Evolutionary conservation across 1,140 invertebrate genomes (phyloP).

Genomic region (Drosophila teissieri): DNA sequence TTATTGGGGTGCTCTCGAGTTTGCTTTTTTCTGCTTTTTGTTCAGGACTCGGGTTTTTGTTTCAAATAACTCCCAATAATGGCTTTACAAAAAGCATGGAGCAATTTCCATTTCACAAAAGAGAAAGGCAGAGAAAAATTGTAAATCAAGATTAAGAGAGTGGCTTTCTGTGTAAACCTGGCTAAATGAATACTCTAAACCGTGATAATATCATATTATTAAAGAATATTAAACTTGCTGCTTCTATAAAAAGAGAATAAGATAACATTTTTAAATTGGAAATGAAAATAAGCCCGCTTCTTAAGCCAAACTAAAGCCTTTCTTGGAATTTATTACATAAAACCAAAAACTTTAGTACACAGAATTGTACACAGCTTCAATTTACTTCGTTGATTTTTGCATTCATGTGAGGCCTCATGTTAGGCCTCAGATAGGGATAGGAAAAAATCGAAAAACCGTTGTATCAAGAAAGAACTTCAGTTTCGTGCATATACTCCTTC

Average conservation of each 20-base stretch:
- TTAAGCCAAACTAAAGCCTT: no score
- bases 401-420: no score
- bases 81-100: constrained; percentile 20
- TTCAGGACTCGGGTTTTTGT: constrained; percentile 18
- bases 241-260: no score
- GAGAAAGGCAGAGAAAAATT: not conserved
- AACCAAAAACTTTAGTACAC: no score
- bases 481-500: constrained; percentile 14
- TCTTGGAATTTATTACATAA: no score
- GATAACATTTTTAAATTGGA: no score
- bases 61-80: constrained; percentile 42
- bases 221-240: no score
- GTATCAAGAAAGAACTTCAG: not conserved
- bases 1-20: constrained; percentile 30
- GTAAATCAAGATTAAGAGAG: not conserved
- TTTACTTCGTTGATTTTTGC: no score
- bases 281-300: no score
- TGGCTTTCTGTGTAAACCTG: not conserved
- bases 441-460: no score
- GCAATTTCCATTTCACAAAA: constrained; percentile 28
- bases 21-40: constrained; percentile 2
- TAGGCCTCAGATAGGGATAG: no score
- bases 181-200: not conserved
- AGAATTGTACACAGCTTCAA: no score
- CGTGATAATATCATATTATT: not conserved